A percentile compares a stretch with the other conserved stretches of the same genome.
Conservation (phyloP, 1,140 invertebrate species). For the Hermatobates lingyangjiaoensis region DNA sequence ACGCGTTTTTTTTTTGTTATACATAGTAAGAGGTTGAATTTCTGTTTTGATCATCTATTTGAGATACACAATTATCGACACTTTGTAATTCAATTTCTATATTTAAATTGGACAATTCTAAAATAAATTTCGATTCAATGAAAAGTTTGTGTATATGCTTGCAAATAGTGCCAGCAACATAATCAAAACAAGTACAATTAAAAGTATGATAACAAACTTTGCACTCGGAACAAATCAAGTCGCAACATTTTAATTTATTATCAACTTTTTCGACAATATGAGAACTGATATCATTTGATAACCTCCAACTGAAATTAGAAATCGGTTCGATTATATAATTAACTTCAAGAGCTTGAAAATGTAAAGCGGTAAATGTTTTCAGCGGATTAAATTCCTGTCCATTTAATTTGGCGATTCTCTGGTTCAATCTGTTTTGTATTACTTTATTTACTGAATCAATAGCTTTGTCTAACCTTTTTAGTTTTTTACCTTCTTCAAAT, state of each 20-base stretch:
- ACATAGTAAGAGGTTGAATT: too few species aligned
- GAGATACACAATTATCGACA: too few species aligned
- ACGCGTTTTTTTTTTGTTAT: too few species aligned
- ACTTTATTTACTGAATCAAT: not conserved
- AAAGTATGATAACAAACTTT: slow-evolving; percentile 2
- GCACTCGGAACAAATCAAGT: not conserved
- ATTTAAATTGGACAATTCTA: too few species aligned
- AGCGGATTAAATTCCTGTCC: not conserved
- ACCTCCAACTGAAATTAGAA: not conserved
- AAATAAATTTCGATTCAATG: too few species aligned
- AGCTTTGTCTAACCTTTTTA: not conserved
- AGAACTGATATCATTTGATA: not conserved
- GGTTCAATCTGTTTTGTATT: not conserved
- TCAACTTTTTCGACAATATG: not conserved
- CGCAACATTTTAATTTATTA: not conserved
- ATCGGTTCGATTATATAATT: not conserved
- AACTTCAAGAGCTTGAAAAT: not conserved
- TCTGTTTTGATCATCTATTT: too few species aligned
- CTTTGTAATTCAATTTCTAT: too few species aligned
- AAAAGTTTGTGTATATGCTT: too few species aligned
- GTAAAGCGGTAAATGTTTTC: not conserved
- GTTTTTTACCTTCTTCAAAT: not conserved
- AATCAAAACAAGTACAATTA: not conserved
- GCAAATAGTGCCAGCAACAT: too few species aligned
- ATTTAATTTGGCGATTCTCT: not conserved